Percentiles rank a stretch among this genome's conserved stretches.
Evolutionary conservation across 37 sponge, comb jelly and placozoan species (phyloP).

Genomic region (Amphimedon queenslandica): DNA sequence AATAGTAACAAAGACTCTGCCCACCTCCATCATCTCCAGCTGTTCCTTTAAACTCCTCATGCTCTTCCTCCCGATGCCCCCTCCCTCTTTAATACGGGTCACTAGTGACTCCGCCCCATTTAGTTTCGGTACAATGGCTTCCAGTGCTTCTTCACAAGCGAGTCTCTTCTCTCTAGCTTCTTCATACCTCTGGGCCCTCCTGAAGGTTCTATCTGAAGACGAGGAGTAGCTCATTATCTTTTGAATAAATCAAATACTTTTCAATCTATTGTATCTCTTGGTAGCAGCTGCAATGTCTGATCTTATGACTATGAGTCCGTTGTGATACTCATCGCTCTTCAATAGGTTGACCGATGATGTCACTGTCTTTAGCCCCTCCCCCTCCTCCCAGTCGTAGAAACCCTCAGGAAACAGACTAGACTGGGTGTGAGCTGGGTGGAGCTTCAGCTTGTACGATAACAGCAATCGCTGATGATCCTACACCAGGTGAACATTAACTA

Average conservation of each 20-base stretch:
- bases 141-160: neutral
- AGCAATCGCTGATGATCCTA: neutral
- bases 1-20: neutral
- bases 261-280: conserved; percentile 1
- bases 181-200: neutral
- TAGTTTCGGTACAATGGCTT: neutral
- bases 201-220: too few species aligned
- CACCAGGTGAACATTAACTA: neutral
- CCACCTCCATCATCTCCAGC: neutral
- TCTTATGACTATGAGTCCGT: neutral
- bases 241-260: neutral
- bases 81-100: neutral
- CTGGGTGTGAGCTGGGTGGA: neutral
- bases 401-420: neutral
- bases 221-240: too few species aligned
- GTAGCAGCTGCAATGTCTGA: neutral
- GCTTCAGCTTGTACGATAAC: neutral
- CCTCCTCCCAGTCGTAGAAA: neutral
- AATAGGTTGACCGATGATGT: too few species aligned
- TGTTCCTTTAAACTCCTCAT: conserved; percentile 5
- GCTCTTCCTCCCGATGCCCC: neutral
- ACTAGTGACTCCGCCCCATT: neutral
- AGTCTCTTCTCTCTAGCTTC: conserved; percentile 4
- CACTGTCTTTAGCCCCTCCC: neutral
- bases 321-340: neutral